Evolutionary conservation across 2,113 vertebrate species (phyloP).

Genomic region (Mirounga angustirostris): DNA sequence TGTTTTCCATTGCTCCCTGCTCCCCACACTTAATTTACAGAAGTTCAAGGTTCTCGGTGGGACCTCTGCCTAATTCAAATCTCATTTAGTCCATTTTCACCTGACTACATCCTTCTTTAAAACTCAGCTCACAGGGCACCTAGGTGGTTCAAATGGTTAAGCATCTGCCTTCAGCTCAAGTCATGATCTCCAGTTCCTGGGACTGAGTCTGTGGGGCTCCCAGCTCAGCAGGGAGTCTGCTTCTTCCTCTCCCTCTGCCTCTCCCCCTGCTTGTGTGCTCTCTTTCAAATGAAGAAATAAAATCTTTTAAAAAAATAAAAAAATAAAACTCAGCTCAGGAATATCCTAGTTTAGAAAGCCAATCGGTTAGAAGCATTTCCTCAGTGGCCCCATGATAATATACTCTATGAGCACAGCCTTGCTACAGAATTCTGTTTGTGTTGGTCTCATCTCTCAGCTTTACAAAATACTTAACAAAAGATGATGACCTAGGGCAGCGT

Average conservation of each 20-base stretch:
- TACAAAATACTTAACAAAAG: slow-evolving; percentile 40
- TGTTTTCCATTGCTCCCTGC: background rate
- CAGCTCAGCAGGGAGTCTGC: too few species aligned
- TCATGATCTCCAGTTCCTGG: background rate
- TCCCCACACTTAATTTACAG: background rate
- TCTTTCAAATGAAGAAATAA: background rate
- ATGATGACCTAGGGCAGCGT: background rate
- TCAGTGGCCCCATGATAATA: background rate
- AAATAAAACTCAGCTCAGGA: background rate
- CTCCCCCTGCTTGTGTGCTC: background rate
- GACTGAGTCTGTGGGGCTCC: background rate
- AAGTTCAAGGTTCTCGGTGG: background rate
- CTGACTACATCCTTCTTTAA: background rate
- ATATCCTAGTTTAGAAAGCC: slow-evolving; percentile 4
- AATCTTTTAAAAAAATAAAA: background rate
- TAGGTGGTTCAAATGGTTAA: background rate
- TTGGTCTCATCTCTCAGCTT: background rate
- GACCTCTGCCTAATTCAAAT: background rate
- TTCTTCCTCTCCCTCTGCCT: background rate
- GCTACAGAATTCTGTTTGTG: background rate
- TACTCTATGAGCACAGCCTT: background rate
- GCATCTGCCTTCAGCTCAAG: background rate
- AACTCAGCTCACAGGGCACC: background rate
- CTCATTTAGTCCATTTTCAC: background rate
- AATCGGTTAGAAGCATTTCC: background rate